Percentiles rank a stretch among this genome's conserved stretches.
These are phyloP conservation scores for Corvus moneduloides DNA, from an alignment of 2,113 vertebrate species.

Conservation along the genomic window DNA sequence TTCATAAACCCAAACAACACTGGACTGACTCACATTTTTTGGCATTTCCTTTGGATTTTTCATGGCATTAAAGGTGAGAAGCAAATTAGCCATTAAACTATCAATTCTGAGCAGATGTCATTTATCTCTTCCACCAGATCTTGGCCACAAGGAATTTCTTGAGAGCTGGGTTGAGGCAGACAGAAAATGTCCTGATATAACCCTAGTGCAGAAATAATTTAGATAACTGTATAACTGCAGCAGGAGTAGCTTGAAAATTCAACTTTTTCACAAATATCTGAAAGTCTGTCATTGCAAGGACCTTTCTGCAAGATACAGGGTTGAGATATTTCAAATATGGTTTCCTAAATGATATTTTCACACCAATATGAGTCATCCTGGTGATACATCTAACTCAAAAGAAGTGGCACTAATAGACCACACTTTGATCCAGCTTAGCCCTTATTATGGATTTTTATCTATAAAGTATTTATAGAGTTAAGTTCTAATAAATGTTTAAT, in stretches of 20 bases:
- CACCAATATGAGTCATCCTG: background rate
- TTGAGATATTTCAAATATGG: background rate
- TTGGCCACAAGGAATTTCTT: background rate
- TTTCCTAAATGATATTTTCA: background rate
- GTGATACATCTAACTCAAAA: background rate
- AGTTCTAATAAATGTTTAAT: constrained; percentile 47
- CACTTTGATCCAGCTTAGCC: background rate
- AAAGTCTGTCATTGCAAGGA: background rate
- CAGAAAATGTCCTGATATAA: background rate
- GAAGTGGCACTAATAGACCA: background rate
- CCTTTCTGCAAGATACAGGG: background rate
- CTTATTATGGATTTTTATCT: background rate
- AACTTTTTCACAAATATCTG: background rate
- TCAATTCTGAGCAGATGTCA: background rate
- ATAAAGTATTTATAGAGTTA: constrained; percentile 27
- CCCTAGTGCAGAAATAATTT: background rate
- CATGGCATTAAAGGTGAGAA: background rate
- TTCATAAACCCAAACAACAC: background rate
- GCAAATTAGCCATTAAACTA: background rate
- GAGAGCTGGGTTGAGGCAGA: background rate
- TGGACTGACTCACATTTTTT: background rate
- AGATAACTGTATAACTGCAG: background rate
- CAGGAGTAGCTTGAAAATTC: background rate
- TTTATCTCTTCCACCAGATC: background rate
- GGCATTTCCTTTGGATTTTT: background rate